A percentile compares a stretch with the other conserved stretches of the same genome.
These are phyloP conservation scores for Hirtodrosophila confusa DNA, from an alignment of 2,888 invertebrate species.

Conservation along the genomic window DNA sequence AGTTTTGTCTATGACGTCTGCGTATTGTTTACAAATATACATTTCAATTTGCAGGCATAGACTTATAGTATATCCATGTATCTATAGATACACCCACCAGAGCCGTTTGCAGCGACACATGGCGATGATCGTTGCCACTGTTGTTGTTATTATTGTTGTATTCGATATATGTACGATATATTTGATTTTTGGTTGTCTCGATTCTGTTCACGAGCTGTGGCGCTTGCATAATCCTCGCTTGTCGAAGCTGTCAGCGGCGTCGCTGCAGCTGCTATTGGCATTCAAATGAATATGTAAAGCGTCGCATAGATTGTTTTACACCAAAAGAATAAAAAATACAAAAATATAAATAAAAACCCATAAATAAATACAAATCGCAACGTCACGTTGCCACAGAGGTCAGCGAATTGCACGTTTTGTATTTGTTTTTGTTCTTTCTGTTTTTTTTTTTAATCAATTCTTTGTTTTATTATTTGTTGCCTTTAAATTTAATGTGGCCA, in stretches of 20 bases:
- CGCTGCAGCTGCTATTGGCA: slow-evolving; percentile 69
- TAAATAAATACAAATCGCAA: slow-evolving; percentile 16
- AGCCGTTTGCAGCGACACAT: slow-evolving; percentile 54
- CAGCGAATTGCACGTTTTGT: slow-evolving; percentile 47
- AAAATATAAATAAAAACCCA: slow-evolving; percentile 15
- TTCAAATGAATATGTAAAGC: slow-evolving; percentile 73
- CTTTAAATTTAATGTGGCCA: slow-evolving; percentile 33
- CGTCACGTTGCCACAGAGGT: slow-evolving; percentile 49
- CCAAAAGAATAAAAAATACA: slow-evolving; percentile 18
- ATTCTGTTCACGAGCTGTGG: slow-evolving; percentile 45
- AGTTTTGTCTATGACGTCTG: slow-evolving; percentile 74
- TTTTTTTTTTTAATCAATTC: slow-evolving; percentile 32
- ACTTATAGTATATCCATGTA: slow-evolving; percentile 12
- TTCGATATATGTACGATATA: slow-evolving; percentile 31
- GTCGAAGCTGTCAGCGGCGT: slow-evolving; percentile 69
- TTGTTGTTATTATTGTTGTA: slow-evolving; percentile 22
- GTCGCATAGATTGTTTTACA: slow-evolving; percentile 53
- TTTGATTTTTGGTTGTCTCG: slow-evolving; percentile 32
- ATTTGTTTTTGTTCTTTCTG: too few relatives aligned
- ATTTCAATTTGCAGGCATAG: slow-evolving; percentile 65
- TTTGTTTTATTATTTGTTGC: slow-evolving; percentile 12
- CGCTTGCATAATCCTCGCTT: slow-evolving; percentile 76
- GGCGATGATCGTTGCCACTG: slow-evolving; percentile 32
- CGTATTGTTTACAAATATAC: slow-evolving; percentile 77
- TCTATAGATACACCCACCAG: slow-evolving; percentile 37